Evolutionary conservation across 2,797 vertebrate genomes (phyloP).

Genomic region (Dallia pectoralis): DNA sequence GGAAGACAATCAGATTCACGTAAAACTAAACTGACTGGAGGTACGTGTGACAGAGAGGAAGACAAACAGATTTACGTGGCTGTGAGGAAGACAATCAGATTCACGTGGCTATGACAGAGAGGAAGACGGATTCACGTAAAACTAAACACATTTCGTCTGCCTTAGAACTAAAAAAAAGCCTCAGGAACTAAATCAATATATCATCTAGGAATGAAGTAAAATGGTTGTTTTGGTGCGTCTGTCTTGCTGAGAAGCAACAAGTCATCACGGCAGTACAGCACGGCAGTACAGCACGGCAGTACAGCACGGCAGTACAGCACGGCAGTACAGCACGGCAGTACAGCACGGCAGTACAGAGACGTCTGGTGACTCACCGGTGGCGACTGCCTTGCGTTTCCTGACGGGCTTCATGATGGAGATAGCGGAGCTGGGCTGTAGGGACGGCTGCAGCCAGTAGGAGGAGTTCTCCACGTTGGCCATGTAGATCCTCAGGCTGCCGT

Average conservation of each 20-base stretch:
- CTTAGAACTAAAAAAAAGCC: too few relatives aligned
- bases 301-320: too few relatives aligned
- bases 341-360: too few relatives aligned
- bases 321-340: too few relatives aligned
- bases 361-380: constrained; percentile 81
- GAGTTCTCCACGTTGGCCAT: constrained; percentile 99
- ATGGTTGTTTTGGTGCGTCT: too few relatives aligned
- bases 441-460: constrained; percentile 96
- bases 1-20: neutral
- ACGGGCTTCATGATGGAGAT: constrained; percentile 98
- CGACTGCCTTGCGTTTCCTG: constrained; percentile 91
- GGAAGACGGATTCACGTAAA: too few relatives aligned
- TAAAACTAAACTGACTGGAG: constrained; percentile 87
- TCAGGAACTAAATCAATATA: neutral
- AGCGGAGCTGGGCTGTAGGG: constrained; percentile 93
- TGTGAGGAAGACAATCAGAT: constrained; percentile 45
- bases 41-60: constrained; percentile 83
- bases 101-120: too few relatives aligned
- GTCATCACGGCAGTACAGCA: too few relatives aligned
- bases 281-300: too few relatives aligned
- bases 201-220: too few relatives aligned
- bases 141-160: too few relatives aligned
- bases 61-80: constrained; percentile 69
- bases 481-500: constrained; percentile 96
- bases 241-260: too few relatives aligned